phyloP scores from a whole-genome alignment of 64 coral and sea anemone species.

The Dendrophyllia cribrosa region DNA sequence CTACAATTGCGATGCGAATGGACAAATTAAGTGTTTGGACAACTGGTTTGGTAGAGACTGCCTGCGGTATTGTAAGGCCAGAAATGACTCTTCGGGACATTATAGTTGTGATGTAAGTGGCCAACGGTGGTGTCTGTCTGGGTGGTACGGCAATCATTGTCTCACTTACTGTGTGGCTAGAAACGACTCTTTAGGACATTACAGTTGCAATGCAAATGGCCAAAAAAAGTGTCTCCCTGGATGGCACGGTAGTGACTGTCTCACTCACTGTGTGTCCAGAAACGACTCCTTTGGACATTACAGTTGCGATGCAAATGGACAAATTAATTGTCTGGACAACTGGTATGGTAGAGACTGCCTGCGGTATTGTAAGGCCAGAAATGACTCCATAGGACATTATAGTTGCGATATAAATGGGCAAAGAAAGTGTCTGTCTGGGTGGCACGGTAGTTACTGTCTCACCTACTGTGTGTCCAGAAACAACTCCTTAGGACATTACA shows the following conservation, averaged over 20 bases:
- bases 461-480: not conserved
- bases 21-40: not conserved
- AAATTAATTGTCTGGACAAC: too few species aligned
- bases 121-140: too few species aligned
- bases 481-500: conserved; percentile 39
- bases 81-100: conserved; percentile 30
- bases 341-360: too few species aligned
- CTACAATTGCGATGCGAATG: conserved; percentile 42
- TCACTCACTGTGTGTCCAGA: conserved; percentile 24
- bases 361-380: too few species aligned
- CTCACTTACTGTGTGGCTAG: too few species aligned
- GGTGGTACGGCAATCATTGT: too few species aligned
- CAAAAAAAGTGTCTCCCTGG: conserved; percentile 16
- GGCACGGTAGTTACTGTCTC: too few species aligned
- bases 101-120: conserved; percentile 43
- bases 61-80: conserved; percentile 32
- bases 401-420: conserved; percentile 37
- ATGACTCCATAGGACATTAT: not conserved
- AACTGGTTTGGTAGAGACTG: conserved; percentile 55
- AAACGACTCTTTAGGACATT: conserved; percentile 47
- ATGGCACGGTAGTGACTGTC: conserved; percentile 54
- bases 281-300: conserved; percentile 42
- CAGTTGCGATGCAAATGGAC: too few species aligned
- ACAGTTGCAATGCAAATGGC: conserved; percentile 20
- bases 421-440: too few species aligned